These are phyloP conservation scores for Thereva nobilitata DNA, from an alignment of 2,888 invertebrate genomes.

Conservation along the genomic window DNA sequence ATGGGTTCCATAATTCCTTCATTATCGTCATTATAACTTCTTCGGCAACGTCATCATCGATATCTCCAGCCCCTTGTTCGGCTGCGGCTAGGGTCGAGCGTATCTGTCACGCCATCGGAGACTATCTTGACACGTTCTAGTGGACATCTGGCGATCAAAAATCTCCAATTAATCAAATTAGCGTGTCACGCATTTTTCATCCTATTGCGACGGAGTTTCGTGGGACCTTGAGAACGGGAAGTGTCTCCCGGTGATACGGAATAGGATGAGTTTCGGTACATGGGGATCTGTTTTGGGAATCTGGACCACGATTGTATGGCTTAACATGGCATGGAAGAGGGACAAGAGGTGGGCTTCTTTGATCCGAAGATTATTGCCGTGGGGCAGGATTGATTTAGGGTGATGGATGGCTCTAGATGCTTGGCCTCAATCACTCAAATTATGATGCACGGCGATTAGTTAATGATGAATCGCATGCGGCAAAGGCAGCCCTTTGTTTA, in stretches of 20 bases:
- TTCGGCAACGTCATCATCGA: constrained; percentile 32
- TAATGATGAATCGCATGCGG: background rate
- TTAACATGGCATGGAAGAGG: background rate
- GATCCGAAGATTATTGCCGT: constrained; percentile 24
- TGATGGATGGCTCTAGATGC: constrained; percentile 22
- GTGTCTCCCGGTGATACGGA: too few species aligned
- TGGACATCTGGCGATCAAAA: constrained; percentile 37
- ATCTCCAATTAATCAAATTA: constrained; percentile 38
- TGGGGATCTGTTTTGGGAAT: too few species aligned
- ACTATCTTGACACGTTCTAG: constrained; percentile 22
- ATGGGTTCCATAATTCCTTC: constrained; percentile 33
- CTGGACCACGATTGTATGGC: too few species aligned
- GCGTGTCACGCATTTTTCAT: constrained; percentile 35
- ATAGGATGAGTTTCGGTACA: too few species aligned
- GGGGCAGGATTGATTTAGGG: constrained; percentile 8
- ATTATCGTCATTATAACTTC: constrained; percentile 37
- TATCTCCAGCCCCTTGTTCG: constrained; percentile 12
- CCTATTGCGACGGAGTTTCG: constrained; percentile 6
- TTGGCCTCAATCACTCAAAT: constrained; percentile 26
- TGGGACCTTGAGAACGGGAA: background rate
- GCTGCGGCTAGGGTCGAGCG: constrained; percentile 4
- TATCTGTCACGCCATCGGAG: constrained; percentile 27
- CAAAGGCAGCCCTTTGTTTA: background rate
- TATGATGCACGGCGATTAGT: constrained; percentile 32
- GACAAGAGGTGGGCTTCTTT: constrained; percentile 16